phyloP scores from a whole-genome alignment of 1,140 invertebrate genomes.

The roundworm (Caenorhabditis elegans) region WBcel235 BX284605.5:5723001-5723500 shows the following conservation, averaged over 20 bases:
- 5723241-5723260: neutral
- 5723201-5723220: neutral
- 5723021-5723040: too few relatives aligned
- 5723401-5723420: neutral
- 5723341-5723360: too few relatives aligned
- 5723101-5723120: conserved; percentile 18
- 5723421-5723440: neutral
- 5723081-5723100: conserved; percentile 9
- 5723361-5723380: neutral
- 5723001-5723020: too few relatives aligned
- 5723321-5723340: neutral
- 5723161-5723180: neutral
- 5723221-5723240: neutral
- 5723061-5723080: neutral
- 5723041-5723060: conserved; percentile 14
- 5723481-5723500: conserved; percentile 23
- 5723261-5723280: conserved; percentile 6
- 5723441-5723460: neutral
- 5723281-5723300: conserved; percentile 18
- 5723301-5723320: neutral
- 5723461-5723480: neutral
- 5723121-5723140: neutral
- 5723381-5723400: neutral
- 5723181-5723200: neutral
- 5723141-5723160: neutral